Conservation (phyloP, 2,888 invertebrate genomes). For the Acanthosepion pharaonis region DNA sequence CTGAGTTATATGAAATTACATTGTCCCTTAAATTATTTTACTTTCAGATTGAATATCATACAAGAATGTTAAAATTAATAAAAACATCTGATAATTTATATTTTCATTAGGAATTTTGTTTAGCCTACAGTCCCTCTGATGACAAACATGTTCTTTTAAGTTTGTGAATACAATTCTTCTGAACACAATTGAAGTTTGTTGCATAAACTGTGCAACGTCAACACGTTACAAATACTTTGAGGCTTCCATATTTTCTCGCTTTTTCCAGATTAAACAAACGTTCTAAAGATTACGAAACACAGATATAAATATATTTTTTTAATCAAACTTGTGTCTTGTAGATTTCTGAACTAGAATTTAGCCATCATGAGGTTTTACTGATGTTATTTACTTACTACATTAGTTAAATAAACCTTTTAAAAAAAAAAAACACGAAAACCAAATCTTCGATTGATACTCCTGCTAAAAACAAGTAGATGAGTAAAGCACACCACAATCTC, state of each 20-base stretch:
- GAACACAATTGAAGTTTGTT: too few relatives aligned
- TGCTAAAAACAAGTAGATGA: not conserved
- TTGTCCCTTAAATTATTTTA: too few relatives aligned
- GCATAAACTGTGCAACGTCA: too few relatives aligned
- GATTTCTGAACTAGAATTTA: too few relatives aligned
- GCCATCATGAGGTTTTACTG: not conserved
- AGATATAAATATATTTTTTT: not conserved
- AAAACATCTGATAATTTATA: too few relatives aligned
- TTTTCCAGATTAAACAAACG: not conserved
- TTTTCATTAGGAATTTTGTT: too few relatives aligned
- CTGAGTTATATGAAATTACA: too few relatives aligned
- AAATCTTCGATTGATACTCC: not conserved
- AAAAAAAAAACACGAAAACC: not conserved
- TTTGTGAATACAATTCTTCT: too few relatives aligned
- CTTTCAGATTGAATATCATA: too few relatives aligned
- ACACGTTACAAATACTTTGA: not conserved
- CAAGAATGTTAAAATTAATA: too few relatives aligned
- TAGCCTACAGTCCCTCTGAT: too few relatives aligned
- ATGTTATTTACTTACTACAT: not conserved
- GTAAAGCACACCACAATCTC: not conserved
- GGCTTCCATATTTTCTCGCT: not conserved
- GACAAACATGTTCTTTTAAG: too few relatives aligned
- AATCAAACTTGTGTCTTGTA: not conserved
- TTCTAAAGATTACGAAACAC: not conserved
- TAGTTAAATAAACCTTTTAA: not conserved